Conservation (phyloP, 2,113 vertebrate species). For the Arothron firmamentum region DNA sequence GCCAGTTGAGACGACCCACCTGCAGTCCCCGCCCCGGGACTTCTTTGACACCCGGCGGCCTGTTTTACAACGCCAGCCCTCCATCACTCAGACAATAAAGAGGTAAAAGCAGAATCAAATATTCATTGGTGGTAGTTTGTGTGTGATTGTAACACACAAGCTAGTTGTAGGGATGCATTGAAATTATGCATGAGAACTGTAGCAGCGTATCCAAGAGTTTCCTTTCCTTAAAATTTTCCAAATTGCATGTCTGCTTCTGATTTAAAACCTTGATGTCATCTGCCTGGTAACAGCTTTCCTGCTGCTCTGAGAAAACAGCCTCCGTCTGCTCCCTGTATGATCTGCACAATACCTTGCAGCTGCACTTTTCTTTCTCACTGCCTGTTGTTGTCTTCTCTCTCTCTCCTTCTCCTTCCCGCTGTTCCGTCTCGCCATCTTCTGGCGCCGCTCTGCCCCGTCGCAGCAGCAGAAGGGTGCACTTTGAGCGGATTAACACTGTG, state of each 20-base stretch:
- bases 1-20: constrained; percentile 83
- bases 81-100: constrained; percentile 97
- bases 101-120: constrained; percentile 73
- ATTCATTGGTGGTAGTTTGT: background rate
- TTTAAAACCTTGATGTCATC: constrained; percentile 23
- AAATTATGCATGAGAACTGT: too few relatives aligned
- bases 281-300: constrained; percentile 19
- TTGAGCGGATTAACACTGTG: constrained; percentile 93
- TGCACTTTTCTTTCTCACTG: constrained; percentile 65
- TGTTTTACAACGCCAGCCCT: constrained; percentile 86
- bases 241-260: constrained; percentile 31
- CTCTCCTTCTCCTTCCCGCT: constrained; percentile 38
- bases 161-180: background rate
- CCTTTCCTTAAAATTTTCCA: constrained; percentile 14
- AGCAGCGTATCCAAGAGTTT: constrained; percentile 2
- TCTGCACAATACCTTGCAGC: constrained; percentile 38
- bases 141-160: background rate
- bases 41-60: constrained; percentile 76
- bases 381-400: constrained; percentile 61
- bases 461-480: constrained; percentile 90
- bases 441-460: constrained; percentile 50
- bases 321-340: constrained; percentile 47
- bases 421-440: constrained; percentile 25
- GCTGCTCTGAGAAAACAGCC: constrained; percentile 19
- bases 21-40: constrained; percentile 79